Percentiles rank a stretch among this genome's conserved stretches.
These are phyloP conservation scores for Clarias laeviceps DNA, from an alignment of 2,797 vertebrate species.

Conservation along the genomic window DNA sequence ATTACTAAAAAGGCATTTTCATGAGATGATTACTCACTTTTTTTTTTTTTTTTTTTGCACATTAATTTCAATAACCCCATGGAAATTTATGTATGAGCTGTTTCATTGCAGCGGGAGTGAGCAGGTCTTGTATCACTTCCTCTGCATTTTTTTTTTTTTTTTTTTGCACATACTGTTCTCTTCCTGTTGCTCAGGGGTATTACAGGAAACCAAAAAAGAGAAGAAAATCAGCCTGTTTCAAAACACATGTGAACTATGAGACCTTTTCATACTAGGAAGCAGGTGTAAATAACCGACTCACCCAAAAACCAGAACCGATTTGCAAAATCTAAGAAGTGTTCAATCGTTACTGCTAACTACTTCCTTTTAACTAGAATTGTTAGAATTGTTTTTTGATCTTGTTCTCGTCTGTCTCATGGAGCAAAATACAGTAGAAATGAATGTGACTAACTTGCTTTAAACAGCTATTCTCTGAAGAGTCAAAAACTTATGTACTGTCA, in stretches of 20 bases:
- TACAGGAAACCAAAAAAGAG: constrained; percentile 45
- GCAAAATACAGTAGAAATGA: background rate
- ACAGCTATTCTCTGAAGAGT: background rate
- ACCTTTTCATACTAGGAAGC: constrained; percentile 21
- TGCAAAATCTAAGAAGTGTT: background rate
- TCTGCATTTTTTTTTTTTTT: background rate
- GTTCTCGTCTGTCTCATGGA: background rate
- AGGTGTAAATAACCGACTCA: constrained; percentile 11
- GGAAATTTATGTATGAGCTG: background rate
- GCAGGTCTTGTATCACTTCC: constrained; percentile 27
- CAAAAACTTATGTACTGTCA: background rate
- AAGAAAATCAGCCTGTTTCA: constrained; percentile 30
- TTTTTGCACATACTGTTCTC: constrained; percentile 24
- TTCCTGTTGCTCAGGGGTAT: constrained; percentile 48
- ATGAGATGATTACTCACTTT: background rate
- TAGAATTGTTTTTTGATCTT: background rate
- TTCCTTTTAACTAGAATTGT: background rate
- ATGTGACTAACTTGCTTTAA: background rate
- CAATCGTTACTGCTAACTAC: background rate
- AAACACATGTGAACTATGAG: constrained; percentile 31
- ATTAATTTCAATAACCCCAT: constrained; percentile 2
- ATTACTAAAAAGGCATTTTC: background rate
- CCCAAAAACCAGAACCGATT: background rate
- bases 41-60: background rate
- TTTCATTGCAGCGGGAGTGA: constrained; percentile 13